Conservation (phyloP, 2,797 vertebrate genomes). For the Lepus oiostolus region DNA sequence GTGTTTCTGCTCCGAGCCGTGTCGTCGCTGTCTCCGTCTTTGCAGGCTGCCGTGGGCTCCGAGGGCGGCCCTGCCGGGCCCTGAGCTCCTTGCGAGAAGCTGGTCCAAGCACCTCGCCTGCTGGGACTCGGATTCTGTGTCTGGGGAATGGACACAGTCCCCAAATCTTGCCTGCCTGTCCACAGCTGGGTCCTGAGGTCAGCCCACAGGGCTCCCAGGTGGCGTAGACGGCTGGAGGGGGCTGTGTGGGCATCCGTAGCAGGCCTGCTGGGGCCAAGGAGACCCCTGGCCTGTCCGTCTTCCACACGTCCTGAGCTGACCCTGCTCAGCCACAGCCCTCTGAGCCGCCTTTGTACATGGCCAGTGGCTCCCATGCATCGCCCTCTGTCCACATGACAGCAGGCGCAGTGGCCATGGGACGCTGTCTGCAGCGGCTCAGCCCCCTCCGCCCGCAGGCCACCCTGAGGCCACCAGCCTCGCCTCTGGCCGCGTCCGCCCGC, state of each 20-base stretch:
- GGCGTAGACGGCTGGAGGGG: neutral
- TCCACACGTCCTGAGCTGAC: too few relatives aligned
- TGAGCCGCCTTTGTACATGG: neutral
- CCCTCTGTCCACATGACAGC: neutral
- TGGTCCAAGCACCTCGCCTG: neutral
- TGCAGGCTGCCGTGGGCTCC: neutral
- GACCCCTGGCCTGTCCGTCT: neutral
- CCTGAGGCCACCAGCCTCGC: neutral
- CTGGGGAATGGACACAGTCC: neutral
- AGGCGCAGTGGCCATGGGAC: neutral
- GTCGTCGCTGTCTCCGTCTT: neutral
- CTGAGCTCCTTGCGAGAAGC: neutral
- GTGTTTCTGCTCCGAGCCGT: neutral
- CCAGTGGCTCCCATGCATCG: too few relatives aligned
- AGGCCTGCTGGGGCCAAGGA: neutral
- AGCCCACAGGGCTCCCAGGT: neutral
- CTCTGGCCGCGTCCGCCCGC: too few relatives aligned
- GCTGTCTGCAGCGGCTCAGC: neutral
- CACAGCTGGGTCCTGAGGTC: neutral
- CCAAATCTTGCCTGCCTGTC: too few relatives aligned
- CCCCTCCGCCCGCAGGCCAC: neutral
- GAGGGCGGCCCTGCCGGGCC: neutral
- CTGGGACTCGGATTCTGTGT: neutral
- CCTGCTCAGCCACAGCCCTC: neutral
- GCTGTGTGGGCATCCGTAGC: too few relatives aligned